Conservation (phyloP, 2,888 invertebrate genomes). For the Drosophila borealis region DNA sequence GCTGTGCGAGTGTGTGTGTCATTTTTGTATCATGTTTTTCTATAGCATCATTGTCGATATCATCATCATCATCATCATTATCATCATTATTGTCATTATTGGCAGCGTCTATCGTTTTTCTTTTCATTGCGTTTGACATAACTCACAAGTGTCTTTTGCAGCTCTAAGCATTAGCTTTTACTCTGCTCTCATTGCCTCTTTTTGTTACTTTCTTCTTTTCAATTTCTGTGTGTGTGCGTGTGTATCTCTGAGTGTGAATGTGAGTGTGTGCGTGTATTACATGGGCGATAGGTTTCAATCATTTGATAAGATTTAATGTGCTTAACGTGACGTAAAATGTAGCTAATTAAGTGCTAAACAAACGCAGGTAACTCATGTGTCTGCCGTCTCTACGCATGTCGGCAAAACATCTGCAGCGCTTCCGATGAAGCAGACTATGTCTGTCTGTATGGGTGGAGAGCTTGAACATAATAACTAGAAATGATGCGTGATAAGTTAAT, state of each 20-base stretch:
- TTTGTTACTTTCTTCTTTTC: slow-evolving; percentile 49
- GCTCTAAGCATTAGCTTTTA: slow-evolving; percentile 32
- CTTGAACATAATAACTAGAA: slow-evolving; percentile 9
- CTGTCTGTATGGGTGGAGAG: neutral
- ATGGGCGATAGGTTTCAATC: slow-evolving; percentile 52
- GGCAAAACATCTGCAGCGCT: slow-evolving; percentile 1
- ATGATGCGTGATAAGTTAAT: slow-evolving; percentile 20
- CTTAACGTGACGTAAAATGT: slow-evolving; percentile 68
- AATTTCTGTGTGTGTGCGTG: slow-evolving; percentile 12
- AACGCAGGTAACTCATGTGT: slow-evolving; percentile 33
- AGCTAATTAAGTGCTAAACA: slow-evolving; percentile 65
- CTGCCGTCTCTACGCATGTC: slow-evolving; percentile 9
- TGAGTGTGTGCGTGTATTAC: slow-evolving; percentile 12
- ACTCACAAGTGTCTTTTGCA: slow-evolving; percentile 43
- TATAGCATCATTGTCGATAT: slow-evolving; percentile 18
- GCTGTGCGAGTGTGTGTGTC: slow-evolving; percentile 23
- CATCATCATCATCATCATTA: slow-evolving; percentile 8
- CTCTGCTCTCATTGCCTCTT: slow-evolving; percentile 47
- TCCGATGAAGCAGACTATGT: neutral
- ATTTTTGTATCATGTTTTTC: slow-evolving; percentile 32
- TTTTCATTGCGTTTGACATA: slow-evolving; percentile 67
- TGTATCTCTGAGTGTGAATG: neutral
- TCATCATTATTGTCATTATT: slow-evolving; percentile 20
- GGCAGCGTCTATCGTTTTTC: slow-evolving; percentile 41
- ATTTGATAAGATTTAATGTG: slow-evolving; percentile 63